Evolutionary conservation across 2,797 vertebrate genomes (phyloP), one percentile per base, ranked within the genome.

Genomic region (Notolepis coatsorum): DNA sequence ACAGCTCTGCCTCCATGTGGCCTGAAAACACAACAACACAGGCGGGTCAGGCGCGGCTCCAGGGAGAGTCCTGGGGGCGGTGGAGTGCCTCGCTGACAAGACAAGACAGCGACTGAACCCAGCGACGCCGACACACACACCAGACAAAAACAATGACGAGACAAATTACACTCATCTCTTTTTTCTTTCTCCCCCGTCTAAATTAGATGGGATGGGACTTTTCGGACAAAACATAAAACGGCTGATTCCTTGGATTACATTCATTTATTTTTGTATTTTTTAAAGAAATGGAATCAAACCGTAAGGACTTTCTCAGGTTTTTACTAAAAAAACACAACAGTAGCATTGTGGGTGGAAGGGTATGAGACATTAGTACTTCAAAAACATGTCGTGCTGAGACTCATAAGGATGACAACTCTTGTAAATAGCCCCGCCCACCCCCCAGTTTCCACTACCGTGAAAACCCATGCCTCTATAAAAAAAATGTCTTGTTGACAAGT

Each of bases 1-100:
- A 89, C 73, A 94, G 92, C 69, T 89, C 91, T 68, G 93, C 86
- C 86, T 97, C 94, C 90, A 90, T 84, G 61, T 82, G 88, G 88
- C 94, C 97, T 99, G 74, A n/a, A 93, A 79, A 77, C 81, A 91
- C 18, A 71, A 83, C 55, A 65, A 78, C 65, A 83, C 49, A 66
- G 10, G 18, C 12, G 7, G n/a, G 77, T 88, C 62, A 87, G 47
- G 56, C 74, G 56, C 74, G 69, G 51, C 9, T 59, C 69, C 61
- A 72, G 70, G 64, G 50, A 49, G 45, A 47, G 55, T n/a, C n/a
- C n/a, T 10, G 23, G 6, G 25, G 55, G 67, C 65, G 45, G 41
- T 10, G 15, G 57, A 68, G 66, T 66, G 79, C 63, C 76, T 63
- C 37, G 64, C 69, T 71, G 71, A 82, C 62, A 79, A 50, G 71